Percentiles rank a stretch among this genome's conserved stretches.
These are phyloP conservation scores for Lepidochrysops patricia DNA, from an alignment of 2,888 invertebrate species.

Conservation along the genomic window DNA sequence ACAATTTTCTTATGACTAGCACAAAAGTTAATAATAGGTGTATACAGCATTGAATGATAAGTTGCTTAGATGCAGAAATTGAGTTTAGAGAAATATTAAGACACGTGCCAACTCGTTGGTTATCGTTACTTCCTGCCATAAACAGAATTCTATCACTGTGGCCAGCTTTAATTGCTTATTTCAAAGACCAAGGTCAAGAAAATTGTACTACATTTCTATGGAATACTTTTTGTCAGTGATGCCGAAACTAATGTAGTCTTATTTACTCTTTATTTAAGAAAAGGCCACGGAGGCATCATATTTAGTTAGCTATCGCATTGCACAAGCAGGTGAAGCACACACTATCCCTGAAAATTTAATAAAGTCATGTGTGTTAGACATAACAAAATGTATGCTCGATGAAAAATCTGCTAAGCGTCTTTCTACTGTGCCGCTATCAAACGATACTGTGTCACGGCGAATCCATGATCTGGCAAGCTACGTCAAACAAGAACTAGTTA, in stretches of 20 bases:
- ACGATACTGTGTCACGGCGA: conserved; percentile 34
- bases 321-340: conserved; percentile 31
- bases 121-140: conserved; percentile 20
- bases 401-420: conserved; percentile 34
- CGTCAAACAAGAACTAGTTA: conserved; percentile 32
- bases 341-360: conserved; percentile 34
- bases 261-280: conserved; percentile 20
- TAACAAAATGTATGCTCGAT: conserved; percentile 27
- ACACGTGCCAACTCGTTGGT: conserved; percentile 21
- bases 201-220: conserved; percentile 20
- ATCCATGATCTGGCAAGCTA: conserved; percentile 32
- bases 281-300: conserved; percentile 32
- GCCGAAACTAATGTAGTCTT: conserved; percentile 17
- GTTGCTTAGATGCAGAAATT: not conserved
- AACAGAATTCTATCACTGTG: conserved; percentile 17
- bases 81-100: conserved; percentile 19
- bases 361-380: conserved; percentile 14
- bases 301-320: conserved; percentile 30
- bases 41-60: too few relatives aligned
- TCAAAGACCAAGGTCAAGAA: conserved; percentile 19
- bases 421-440: conserved; percentile 33
- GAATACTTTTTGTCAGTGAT: conserved; percentile 19
- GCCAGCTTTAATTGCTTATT: conserved; percentile 19
- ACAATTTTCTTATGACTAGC: too few relatives aligned
- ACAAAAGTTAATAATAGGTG: too few relatives aligned